Percentiles rank a stretch among this genome's conserved stretches.
These are phyloP conservation scores for Tenebrio molitor DNA, from an alignment of 1,140 invertebrate genomes.

Conservation along the genomic window DNA sequence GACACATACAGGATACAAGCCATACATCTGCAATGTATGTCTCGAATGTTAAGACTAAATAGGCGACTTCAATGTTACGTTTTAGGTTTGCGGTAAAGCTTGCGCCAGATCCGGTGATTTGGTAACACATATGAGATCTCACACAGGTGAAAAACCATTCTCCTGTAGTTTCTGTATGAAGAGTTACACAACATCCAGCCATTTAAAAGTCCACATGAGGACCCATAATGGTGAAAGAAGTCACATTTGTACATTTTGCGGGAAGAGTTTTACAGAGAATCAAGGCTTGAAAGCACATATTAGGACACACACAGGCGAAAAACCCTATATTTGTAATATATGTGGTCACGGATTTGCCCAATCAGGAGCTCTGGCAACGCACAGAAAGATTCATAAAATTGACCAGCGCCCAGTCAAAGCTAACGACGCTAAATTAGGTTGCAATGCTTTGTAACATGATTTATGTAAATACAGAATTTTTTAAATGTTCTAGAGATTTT, in stretches of 20 bases:
- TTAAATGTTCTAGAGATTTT: too few relatives aligned
- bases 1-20: constrained; percentile 52
- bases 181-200: constrained; percentile 66
- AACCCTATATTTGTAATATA: constrained; percentile 67
- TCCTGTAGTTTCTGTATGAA: constrained; percentile 77
- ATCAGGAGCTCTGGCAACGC: constrained; percentile 51
- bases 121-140: constrained; percentile 58
- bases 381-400: constrained; percentile 54
- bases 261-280: constrained; percentile 69
- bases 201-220: constrained; percentile 72
- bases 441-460: background rate
- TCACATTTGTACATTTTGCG: constrained; percentile 72
- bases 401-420: background rate
- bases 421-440: constrained; percentile 6
- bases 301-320: constrained; percentile 70
- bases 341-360: constrained; percentile 55
- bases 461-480: too few relatives aligned
- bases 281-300: constrained; percentile 69
- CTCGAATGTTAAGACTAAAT: background rate
- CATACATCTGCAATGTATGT: constrained; percentile 52
- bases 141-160: constrained; percentile 77
- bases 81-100: constrained; percentile 53
- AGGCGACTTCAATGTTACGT: constrained; percentile 9
- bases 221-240: constrained; percentile 77
- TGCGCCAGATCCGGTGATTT: constrained; percentile 58